Base-by-base conservation (phyloP, 2,888 invertebrate genomes). In the Leptinotarsa tumamoca region DNA sequence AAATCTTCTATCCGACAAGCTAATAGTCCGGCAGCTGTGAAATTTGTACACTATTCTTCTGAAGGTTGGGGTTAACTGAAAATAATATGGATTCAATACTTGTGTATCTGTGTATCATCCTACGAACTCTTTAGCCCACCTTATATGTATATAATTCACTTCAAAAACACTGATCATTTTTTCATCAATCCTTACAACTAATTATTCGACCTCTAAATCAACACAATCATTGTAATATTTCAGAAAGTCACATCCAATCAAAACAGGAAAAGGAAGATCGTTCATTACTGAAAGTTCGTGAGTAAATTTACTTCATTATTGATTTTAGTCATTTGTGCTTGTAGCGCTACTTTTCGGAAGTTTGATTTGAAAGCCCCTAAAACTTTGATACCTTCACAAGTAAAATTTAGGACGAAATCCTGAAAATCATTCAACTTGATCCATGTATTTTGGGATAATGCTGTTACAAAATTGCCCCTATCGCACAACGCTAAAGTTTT, bases 201-300 rank as follows among this genome's bases (percentile, higher is more conserved):
- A 5, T 17, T 7, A n/a, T 54, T 54, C 10, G n/a, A 5, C 4
- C 18, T 4, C 54, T n/a, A 54, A n/a, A 18, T 54, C 54, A n/a
- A 54, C 54, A 2, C 18, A n/a, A 54, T 17, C n/a, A 3, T 54
- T 54, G n/a, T n/a, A 54, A n/a, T n/a, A 7, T n/a, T 7, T 15
- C n/a, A 54, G n/a, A n/a, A 54, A 54, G n/a, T 54, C 54, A 7
- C 54, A 54, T 7, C 54, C 18, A 54, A 18, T 18, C 17, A 18
- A n/a, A n/a, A 54, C n/a, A n/a, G 54, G 54, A 54, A n/a, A n/a
- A 17, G 54, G n/a, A 15, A 54, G n/a, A 54, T 18, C 4, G n/a
- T 54, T 54, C n/a, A 54, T 54, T 54, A 54, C 54, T n/a, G n/a
- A n/a, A 54, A 54, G 18, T 54, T 54, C 54, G n/a, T 54, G 54